Evolutionary conservation across 1,140 invertebrate genomes (phyloP).

Genomic region (Bacillus rossius): DNA sequence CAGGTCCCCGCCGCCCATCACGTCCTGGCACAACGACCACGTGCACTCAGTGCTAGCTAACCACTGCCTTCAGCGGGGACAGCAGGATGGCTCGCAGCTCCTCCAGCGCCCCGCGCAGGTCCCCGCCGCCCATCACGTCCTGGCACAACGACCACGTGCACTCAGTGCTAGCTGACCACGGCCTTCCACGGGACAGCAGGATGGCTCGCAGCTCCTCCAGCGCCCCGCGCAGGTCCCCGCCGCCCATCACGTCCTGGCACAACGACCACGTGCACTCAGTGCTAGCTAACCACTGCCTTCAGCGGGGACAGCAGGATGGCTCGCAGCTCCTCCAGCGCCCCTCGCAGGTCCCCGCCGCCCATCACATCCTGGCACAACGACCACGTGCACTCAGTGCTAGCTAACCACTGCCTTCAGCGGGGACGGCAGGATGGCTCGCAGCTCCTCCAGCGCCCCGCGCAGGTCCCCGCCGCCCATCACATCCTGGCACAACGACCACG

Average conservation of each 20-base stretch:
- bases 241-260: constrained; percentile 44
- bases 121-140: constrained; percentile 48
- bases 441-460: constrained; percentile 52
- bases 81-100: constrained; percentile 54
- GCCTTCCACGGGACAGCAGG: no score
- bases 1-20: constrained; percentile 50
- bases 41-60: no score
- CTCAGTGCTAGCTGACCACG: no score
- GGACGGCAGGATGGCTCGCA: constrained; percentile 54
- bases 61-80: constrained; percentile 59
- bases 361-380: constrained; percentile 40
- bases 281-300: no score
- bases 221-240: constrained; percentile 52
- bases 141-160: no score
- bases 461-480: constrained; percentile 51
- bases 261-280: no score
- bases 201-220: no score
- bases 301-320: constrained; percentile 59
- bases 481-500: constrained; percentile 43
- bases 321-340: constrained; percentile 56
- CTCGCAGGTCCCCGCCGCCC: constrained; percentile 51
- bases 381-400: no score
- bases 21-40: constrained; percentile 38
- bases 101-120: constrained; percentile 53
- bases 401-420: constrained; percentile 60